A percentile compares a stretch with the other conserved stretches of the same genome.
Evolutionary conservation across 2,113 vertebrate genomes (phyloP).

Genomic region (Oreochromis tanganicae): DNA sequence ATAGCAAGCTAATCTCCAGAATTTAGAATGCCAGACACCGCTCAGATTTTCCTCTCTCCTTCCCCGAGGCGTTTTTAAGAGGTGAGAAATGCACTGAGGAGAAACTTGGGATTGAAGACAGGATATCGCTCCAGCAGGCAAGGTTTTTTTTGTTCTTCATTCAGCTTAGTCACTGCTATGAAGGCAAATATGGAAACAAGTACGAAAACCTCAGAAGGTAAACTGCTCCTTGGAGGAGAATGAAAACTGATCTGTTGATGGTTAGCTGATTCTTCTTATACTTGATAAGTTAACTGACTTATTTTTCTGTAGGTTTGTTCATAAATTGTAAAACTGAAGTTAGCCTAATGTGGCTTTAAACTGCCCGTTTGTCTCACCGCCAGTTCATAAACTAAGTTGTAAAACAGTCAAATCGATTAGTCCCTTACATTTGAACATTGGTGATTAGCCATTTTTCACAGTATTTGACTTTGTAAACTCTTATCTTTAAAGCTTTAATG

Average conservation of each 20-base stretch:
- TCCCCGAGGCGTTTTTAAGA: constrained; percentile 20
- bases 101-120: constrained; percentile 7
- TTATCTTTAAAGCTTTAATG: background rate
- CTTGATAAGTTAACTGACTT: rapidly evolving
- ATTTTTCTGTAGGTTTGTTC: background rate
- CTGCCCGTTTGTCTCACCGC: rapidly evolving
- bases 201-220: background rate
- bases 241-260: background rate
- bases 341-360: background rate
- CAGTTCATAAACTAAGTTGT: background rate
- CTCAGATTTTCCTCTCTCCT: constrained; percentile 1
- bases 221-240: background rate
- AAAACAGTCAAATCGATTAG: background rate
- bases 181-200: constrained; percentile 1
- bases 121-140: constrained; percentile 16
- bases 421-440: background rate
- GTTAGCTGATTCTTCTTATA: background rate
- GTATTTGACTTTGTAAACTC: background rate
- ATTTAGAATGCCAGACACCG: constrained; percentile 33
- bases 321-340: background rate
- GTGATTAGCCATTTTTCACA: background rate
- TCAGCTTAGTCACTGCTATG: constrained; percentile 33
- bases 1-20: constrained; percentile 47
- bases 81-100: constrained; percentile 34
- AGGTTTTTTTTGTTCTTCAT: background rate